Conservation (phyloP, 2,888 invertebrate genomes). For the Nephrotoma appendiculata region DNA sequence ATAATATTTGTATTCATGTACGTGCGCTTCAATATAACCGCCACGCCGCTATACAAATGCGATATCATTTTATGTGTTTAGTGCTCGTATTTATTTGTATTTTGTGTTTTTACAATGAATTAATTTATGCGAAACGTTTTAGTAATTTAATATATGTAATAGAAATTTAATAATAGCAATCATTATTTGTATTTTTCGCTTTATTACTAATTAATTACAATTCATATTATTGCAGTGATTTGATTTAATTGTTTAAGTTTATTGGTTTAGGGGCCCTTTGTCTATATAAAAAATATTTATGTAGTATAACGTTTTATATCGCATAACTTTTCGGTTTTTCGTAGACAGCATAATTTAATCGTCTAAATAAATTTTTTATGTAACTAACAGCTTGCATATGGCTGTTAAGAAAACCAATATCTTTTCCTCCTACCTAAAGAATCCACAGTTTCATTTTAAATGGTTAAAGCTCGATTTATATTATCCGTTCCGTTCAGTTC, state of each 20-base stretch:
- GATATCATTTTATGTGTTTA: neutral
- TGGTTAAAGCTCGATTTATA: too few relatives aligned
- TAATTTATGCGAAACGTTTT: neutral
- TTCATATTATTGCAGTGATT: neutral
- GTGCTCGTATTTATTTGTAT: neutral
- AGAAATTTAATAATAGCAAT: neutral
- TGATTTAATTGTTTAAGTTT: neutral
- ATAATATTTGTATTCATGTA: neutral
- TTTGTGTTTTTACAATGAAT: neutral
- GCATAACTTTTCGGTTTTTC: too few relatives aligned
- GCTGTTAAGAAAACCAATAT: too few relatives aligned
- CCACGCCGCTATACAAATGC: neutral
- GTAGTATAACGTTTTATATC: too few relatives aligned
- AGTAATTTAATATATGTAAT: neutral
- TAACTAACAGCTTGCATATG: too few relatives aligned
- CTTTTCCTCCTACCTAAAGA: too few relatives aligned
- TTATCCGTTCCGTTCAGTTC: too few relatives aligned
- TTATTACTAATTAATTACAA: neutral
- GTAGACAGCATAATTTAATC: too few relatives aligned
- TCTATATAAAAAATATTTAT: too few relatives aligned
- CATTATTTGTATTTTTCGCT: neutral
- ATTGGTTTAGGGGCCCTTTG: too few relatives aligned
- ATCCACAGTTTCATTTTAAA: too few relatives aligned
- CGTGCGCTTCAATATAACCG: neutral
- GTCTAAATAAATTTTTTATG: too few relatives aligned